Conservation (phyloP, 2,113 vertebrate species). For the Centrocercus urophasianus region DNA sequence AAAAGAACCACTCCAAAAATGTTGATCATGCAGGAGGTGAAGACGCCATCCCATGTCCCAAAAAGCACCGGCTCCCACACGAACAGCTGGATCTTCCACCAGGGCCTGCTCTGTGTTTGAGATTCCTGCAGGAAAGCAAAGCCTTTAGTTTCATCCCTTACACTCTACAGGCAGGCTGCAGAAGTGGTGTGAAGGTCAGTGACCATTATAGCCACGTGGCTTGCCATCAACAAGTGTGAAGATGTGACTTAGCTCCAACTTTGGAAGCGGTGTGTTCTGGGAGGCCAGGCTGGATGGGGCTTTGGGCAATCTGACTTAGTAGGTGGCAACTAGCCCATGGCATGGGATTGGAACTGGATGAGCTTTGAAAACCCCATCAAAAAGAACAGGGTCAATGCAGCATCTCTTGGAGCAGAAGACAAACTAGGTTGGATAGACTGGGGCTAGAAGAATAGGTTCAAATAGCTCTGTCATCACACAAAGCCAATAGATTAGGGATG, state of each 20-base stretch:
- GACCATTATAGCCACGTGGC: background rate
- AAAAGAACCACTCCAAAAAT: slow-evolving; percentile 98
- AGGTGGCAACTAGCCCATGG: too few relatives aligned
- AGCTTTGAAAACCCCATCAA: background rate
- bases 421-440: background rate
- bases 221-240: background rate
- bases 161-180: background rate
- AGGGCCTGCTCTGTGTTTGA: slow-evolving; percentile 84
- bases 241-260: background rate
- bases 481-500: background rate
- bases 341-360: too few relatives aligned
- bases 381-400: background rate
- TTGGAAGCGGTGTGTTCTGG: too few relatives aligned
- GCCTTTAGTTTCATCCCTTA: background rate
- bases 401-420: background rate
- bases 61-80: slow-evolving; percentile 96
- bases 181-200: background rate
- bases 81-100: slow-evolving; percentile 96
- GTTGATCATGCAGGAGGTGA: slow-evolving; percentile 99
- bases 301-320: too few relatives aligned
- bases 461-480: background rate
- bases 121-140: slow-evolving; percentile 76
- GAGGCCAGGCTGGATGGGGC: too few relatives aligned
- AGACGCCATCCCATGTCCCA: slow-evolving; percentile 97
- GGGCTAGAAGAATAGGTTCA: background rate